phyloP scores from a whole-genome alignment of 2,113 vertebrate species.

The Cygnus buccinator region DNA sequence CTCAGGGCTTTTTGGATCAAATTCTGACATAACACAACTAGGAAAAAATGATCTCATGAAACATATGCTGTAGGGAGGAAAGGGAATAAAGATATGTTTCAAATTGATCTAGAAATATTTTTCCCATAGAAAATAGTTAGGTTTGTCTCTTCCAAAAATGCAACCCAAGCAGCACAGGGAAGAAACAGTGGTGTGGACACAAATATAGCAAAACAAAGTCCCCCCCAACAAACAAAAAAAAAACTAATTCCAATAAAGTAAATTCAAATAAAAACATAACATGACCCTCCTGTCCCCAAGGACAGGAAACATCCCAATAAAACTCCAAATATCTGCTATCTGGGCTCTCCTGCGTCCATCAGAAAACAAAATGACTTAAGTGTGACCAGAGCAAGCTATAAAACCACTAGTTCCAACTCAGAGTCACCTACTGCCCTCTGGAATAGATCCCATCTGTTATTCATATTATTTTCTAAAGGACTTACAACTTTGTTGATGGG shows the following conservation, averaged over 20 bases:
- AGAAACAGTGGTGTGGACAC: background rate
- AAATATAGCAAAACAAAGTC: background rate
- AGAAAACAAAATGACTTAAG: constrained; percentile 9
- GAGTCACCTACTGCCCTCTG: constrained; percentile 12
- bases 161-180: background rate
- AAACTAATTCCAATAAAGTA: background rate
- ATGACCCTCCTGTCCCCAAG: background rate
- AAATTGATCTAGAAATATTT: constrained; percentile 54
- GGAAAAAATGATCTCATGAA: constrained; percentile 50
- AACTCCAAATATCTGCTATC: background rate
- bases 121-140: constrained; percentile 6
- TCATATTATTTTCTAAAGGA: background rate
- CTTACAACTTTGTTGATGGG: background rate
- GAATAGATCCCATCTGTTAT: background rate
- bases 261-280: constrained; percentile 25
- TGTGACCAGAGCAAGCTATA: constrained; percentile 30
- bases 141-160: background rate
- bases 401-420: constrained; percentile 22
- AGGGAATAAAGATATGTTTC: constrained; percentile 63
- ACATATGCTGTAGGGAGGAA: constrained; percentile 40
- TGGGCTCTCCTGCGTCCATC: background rate
- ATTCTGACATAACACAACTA: constrained; percentile 45
- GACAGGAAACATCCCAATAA: constrained; percentile 4
- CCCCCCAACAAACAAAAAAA: background rate
- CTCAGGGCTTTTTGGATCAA: constrained; percentile 50